Evolutionary conservation across 2,888 invertebrate genomes (phyloP).

Genomic region (Scaptomyza flava): DNA sequence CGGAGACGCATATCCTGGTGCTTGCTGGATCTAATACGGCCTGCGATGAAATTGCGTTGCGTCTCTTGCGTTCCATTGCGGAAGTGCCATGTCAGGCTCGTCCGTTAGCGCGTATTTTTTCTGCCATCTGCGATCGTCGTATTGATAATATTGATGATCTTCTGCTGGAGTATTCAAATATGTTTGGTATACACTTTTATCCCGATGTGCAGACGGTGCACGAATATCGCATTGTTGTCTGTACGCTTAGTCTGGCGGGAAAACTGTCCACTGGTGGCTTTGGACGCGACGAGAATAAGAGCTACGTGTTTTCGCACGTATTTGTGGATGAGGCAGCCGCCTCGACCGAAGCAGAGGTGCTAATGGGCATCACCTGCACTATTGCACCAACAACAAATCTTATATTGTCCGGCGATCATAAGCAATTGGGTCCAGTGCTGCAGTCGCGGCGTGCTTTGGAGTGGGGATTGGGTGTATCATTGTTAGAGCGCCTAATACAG

Average conservation of each 20-base stretch:
- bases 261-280: slow-evolving; percentile 84
- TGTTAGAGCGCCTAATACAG: slow-evolving; percentile 89
- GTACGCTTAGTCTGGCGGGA: slow-evolving; percentile 87
- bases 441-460: slow-evolving; percentile 80
- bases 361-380: slow-evolving; percentile 86
- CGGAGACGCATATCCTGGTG: slow-evolving; percentile 86
- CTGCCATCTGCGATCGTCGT: slow-evolving; percentile 82
- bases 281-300: slow-evolving; percentile 44
- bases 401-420: slow-evolving; percentile 90
- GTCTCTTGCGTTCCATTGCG: slow-evolving; percentile 82
- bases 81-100: slow-evolving; percentile 45
- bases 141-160: slow-evolving; percentile 81
- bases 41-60: slow-evolving; percentile 88
- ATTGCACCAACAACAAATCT: slow-evolving; percentile 84
- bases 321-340: slow-evolving; percentile 92
- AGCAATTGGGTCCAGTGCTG: slow-evolving; percentile 89
- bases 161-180: slow-evolving; percentile 84
- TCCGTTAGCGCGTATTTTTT: slow-evolving; percentile 84
- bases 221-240: slow-evolving; percentile 87
- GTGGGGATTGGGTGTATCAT: slow-evolving; percentile 85
- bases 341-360: slow-evolving; percentile 88
- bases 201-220: slow-evolving; percentile 85
- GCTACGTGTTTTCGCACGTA: slow-evolving; percentile 86
- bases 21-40: slow-evolving; percentile 90
- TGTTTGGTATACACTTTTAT: slow-evolving; percentile 82